Conservation (phyloP, 1,140 invertebrate species). For the Cydia splendana region DNA sequence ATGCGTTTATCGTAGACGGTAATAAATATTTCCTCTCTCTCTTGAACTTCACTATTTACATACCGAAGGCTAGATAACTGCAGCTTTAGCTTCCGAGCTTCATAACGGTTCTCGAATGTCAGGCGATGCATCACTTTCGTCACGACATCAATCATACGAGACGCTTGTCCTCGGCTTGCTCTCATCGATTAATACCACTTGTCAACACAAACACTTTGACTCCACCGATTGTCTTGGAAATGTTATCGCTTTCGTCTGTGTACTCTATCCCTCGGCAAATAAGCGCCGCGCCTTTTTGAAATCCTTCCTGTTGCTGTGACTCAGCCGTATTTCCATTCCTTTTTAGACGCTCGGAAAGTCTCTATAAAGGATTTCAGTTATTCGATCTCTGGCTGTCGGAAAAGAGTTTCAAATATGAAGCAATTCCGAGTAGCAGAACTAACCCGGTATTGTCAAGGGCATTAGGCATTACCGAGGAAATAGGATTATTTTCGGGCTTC, state of each 20-base stretch:
- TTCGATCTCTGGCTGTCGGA: slow-evolving; percentile 1
- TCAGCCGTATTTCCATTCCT: background rate
- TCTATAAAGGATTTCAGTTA: background rate
- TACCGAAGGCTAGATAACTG: background rate
- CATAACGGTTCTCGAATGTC: slow-evolving; percentile 29
- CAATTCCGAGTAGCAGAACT: slow-evolving; percentile 26
- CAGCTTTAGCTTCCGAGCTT: slow-evolving; percentile 6
- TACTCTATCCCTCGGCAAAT: slow-evolving; percentile 28
- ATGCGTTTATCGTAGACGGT: no score
- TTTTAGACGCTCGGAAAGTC: background rate
- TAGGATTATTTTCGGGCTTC: slow-evolving; percentile 67
- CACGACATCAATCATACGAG: slow-evolving; percentile 37
- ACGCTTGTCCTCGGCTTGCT: slow-evolving; percentile 31
- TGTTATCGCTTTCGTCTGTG: slow-evolving; percentile 24
- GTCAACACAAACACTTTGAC: slow-evolving; percentile 27
- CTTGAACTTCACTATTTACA: background rate
- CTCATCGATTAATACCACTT: slow-evolving; percentile 35
- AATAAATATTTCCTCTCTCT: no score
- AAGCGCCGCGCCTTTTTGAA: slow-evolving; percentile 17
- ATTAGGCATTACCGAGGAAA: slow-evolving; percentile 57
- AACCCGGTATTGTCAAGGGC: slow-evolving; percentile 41
- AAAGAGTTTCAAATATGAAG: slow-evolving; percentile 29
- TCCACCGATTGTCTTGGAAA: slow-evolving; percentile 25
- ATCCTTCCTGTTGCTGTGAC: slow-evolving; percentile 20
- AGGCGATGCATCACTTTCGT: slow-evolving; percentile 40